phyloP scores from a whole-genome alignment of 2,888 invertebrate genomes.

The Pasiphila rectangulata region DNA sequence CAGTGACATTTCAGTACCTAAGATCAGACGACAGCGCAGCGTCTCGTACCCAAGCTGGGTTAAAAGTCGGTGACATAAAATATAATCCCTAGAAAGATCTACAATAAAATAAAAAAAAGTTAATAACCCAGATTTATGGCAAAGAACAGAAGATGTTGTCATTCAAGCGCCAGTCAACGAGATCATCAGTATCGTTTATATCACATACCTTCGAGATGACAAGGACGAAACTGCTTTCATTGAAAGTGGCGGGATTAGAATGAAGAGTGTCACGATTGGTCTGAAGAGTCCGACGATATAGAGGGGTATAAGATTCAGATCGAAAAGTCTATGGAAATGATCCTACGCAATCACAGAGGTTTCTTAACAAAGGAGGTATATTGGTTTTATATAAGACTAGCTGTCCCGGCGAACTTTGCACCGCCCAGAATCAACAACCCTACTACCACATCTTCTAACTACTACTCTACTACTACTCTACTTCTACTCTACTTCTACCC shows the following conservation, averaged over 20 bases:
- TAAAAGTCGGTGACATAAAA: too few species aligned
- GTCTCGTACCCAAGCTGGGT: too few species aligned
- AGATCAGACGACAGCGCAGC: too few species aligned
- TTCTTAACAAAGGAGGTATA: slow-evolving; percentile 11
- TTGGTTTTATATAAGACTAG: too few species aligned
- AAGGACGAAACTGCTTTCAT: slow-evolving; percentile 60
- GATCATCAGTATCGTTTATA: slow-evolving; percentile 60
- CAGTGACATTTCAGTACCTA: too few species aligned
- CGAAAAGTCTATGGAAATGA: slow-evolving; percentile 59
- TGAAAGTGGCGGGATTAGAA: slow-evolving; percentile 60
- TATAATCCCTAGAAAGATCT: slow-evolving; percentile 59
- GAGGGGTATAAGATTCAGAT: slow-evolving; percentile 63
- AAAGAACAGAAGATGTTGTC: slow-evolving; percentile 55
- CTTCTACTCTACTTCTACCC: too few species aligned
- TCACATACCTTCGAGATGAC: slow-evolving; percentile 56
- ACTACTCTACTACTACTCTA: too few species aligned
- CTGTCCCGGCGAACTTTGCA: too few species aligned
- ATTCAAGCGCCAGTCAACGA: slow-evolving; percentile 53
- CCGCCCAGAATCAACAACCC: too few species aligned
- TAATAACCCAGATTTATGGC: slow-evolving; percentile 63
- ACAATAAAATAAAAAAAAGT: slow-evolving; percentile 59
- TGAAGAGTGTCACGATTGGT: slow-evolving; percentile 55
- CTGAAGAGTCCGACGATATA: slow-evolving; percentile 59
- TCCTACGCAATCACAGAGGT: slow-evolving; percentile 33
- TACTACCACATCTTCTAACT: too few species aligned